Conservation (phyloP, 2,888 invertebrate species). For the Caenorhabditis parvicauda region DNA sequence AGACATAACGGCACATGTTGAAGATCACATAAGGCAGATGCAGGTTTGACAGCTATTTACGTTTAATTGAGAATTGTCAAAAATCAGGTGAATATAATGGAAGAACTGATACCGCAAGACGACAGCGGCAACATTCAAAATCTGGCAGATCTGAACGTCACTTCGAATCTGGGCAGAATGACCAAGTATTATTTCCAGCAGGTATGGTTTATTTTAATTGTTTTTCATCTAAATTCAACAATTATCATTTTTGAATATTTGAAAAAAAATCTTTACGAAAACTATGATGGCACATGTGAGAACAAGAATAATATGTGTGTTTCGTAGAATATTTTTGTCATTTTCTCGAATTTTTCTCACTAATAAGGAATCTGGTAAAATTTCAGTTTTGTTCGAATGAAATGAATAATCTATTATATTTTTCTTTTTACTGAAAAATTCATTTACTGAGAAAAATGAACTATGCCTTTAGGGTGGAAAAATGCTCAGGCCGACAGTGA, state of each 20-base stretch:
- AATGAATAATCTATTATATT: background rate
- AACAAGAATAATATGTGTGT: background rate
- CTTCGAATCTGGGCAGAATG: conserved; percentile 72
- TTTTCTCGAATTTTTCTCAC: background rate
- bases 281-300: background rate
- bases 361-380: no score
- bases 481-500: conserved; percentile 90
- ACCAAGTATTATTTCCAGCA: conserved; percentile 91
- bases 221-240: background rate
- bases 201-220: conserved; percentile 7
- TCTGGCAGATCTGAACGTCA: conserved; percentile 66
- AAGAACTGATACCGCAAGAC: conserved; percentile 24
- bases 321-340: background rate
- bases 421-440: background rate
- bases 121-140: conserved; percentile 17
- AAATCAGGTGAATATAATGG: conserved; percentile 23
- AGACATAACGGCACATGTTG: conserved; percentile 6
- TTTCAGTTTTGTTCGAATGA: background rate
- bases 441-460: background rate
- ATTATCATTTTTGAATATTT: background rate
- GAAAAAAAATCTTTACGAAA: background rate
- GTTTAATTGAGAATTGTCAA: background rate
- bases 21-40: conserved; percentile 23
- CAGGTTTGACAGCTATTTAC: conserved; percentile 7
- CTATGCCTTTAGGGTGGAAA: conserved; percentile 80